Conservation (phyloP, 2,797 vertebrate genomes). For the Acrossocheilus fasciatus region DNA sequence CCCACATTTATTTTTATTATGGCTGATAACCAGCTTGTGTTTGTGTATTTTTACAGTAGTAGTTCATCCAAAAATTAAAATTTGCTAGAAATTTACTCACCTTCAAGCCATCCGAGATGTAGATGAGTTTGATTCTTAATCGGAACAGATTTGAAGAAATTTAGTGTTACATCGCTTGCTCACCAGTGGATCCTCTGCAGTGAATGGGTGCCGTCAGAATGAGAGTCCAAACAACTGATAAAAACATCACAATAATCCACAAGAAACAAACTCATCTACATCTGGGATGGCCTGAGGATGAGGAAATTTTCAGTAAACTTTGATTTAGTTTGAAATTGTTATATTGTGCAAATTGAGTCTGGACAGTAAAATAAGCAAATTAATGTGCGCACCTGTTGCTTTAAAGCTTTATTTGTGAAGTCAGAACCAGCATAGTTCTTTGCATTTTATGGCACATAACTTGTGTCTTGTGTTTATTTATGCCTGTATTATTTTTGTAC, state of each 20-base stretch:
- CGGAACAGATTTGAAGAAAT: not conserved
- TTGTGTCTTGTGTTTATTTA: not conserved
- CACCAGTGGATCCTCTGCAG: not conserved
- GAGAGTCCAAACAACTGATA: not conserved
- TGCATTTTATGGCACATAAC: not conserved
- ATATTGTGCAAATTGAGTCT: not conserved
- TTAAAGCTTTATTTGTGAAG: constrained; percentile 7
- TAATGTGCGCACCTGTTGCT: not conserved
- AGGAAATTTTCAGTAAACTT: not conserved
- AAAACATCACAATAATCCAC: not conserved
- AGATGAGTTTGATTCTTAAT: not conserved
- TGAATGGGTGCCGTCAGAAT: not conserved
- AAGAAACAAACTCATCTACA: not conserved
- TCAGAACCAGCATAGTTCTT: not conserved
- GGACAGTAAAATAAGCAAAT: not conserved
- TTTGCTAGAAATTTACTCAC: not conserved
- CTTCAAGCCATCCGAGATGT: not conserved
- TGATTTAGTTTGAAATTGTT: not conserved
- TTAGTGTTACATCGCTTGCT: not conserved
- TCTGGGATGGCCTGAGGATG: not conserved
- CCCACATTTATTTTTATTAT: not conserved
- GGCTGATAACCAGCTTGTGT: not conserved
- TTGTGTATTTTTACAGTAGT: not conserved
- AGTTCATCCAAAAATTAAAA: not conserved
- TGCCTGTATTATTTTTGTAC: not conserved